Percentiles rank a stretch among this genome's conserved stretches.
These are phyloP conservation scores for Copidosoma floridanum DNA, from an alignment of 1,140 invertebrate genomes.

Conservation along the genomic window DNA sequence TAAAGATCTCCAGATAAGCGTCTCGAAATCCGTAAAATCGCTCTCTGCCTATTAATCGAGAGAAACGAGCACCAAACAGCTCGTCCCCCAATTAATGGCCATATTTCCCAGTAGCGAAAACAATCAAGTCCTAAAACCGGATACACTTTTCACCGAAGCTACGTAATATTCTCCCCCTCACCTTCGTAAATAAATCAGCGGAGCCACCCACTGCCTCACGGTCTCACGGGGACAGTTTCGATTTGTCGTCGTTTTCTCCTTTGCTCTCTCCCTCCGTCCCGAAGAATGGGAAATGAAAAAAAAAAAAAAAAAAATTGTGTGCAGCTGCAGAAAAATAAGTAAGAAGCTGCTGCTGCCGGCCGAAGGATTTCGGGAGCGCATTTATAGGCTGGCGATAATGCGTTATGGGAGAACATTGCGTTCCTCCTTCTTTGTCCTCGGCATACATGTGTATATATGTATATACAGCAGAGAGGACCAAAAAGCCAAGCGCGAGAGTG, in stretches of 20 bases:
- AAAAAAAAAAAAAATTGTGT: slow-evolving; percentile 33
- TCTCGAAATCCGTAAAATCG: too few species aligned
- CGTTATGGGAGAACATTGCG: slow-evolving; percentile 34
- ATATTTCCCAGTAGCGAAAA: not conserved
- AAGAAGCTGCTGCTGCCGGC: not conserved
- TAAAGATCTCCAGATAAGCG: too few species aligned
- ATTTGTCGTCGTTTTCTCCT: too few species aligned
- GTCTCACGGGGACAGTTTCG: too few species aligned
- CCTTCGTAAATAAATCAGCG: not conserved
- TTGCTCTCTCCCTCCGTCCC: not conserved
- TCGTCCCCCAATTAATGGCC: not conserved
- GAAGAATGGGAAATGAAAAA: slow-evolving; percentile 19
- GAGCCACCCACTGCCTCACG: too few species aligned
- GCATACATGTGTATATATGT: too few species aligned
- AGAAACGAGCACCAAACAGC: too few species aligned
- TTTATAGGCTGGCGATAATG: slow-evolving; percentile 37
- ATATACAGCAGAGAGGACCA: slow-evolving; percentile 18
- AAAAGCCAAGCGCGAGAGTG: slow-evolving; percentile 28
- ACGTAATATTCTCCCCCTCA: not conserved
- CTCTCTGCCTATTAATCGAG: too few species aligned
- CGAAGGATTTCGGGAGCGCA: slow-evolving; percentile 16
- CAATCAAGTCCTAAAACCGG: not conserved
- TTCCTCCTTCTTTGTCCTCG: slow-evolving; percentile 33
- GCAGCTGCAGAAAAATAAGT: slow-evolving; percentile 32
- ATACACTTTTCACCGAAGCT: not conserved